Conservation (phyloP, 2,113 vertebrate genomes). For the Scolopax mira region DNA sequence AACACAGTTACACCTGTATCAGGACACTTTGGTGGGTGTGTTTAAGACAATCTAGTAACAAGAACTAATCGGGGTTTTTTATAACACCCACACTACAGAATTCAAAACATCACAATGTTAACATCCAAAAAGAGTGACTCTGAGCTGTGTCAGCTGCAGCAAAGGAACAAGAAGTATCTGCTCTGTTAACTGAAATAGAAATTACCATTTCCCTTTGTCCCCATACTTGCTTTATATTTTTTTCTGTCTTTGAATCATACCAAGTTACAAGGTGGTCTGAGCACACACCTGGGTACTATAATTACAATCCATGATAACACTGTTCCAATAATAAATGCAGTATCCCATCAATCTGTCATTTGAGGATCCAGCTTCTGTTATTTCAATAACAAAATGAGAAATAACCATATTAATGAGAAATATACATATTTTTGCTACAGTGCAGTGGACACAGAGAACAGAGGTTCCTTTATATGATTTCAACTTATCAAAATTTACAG, state of each 20-base stretch:
- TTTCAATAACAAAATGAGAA: not conserved
- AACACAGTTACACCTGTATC: no score
- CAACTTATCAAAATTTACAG: not conserved
- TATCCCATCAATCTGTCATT: not conserved
- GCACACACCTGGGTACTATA: not conserved
- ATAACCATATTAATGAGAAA: not conserved
- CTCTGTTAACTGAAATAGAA: not conserved
- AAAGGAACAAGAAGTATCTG: not conserved
- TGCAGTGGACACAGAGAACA: not conserved
- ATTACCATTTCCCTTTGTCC: not conserved
- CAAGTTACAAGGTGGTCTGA: not conserved
- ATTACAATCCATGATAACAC: not conserved
- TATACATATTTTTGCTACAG: not conserved
- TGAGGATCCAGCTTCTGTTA: not conserved
- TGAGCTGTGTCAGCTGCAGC: not conserved
- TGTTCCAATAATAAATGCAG: not conserved
- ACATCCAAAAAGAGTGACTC: rapidly evolving
- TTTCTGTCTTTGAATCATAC: not conserved
- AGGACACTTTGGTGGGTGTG: no score
- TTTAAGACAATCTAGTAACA: not conserved
- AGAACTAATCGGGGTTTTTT: not conserved
- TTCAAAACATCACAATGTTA: not conserved
- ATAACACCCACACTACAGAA: not conserved
- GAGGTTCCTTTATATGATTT: not conserved
- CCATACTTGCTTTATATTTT: not conserved